phyloP scores from a whole-genome alignment of 2,797 vertebrate genomes.

The Sarcophilus harrisii region DNA sequence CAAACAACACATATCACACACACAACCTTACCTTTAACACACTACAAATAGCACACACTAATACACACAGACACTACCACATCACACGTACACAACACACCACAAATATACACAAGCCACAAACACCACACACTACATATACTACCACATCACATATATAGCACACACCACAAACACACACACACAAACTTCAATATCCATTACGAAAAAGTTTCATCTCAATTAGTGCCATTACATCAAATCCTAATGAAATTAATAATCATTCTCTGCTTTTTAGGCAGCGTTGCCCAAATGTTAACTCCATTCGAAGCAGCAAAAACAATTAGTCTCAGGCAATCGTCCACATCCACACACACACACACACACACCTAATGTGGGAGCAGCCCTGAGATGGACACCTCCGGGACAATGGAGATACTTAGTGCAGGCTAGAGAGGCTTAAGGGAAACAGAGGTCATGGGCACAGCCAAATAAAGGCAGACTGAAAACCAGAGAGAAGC shows the following conservation, averaged over 20 bases:
- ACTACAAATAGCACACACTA: too few relatives aligned
- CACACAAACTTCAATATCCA: neutral
- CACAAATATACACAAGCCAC: too few relatives aligned
- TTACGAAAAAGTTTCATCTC: slow-evolving; percentile 50
- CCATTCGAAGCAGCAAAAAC: slow-evolving; percentile 46
- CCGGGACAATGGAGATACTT: neutral
- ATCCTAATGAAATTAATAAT: slow-evolving; percentile 54
- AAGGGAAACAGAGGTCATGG: neutral
- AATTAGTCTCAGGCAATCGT: slow-evolving; percentile 41
- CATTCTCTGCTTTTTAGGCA: slow-evolving; percentile 51
- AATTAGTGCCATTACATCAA: slow-evolving; percentile 60
- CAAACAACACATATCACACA: neutral
- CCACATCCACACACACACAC: neutral
- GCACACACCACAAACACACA: neutral
- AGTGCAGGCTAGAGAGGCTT: neutral
- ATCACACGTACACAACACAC: neutral
- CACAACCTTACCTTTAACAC: too few relatives aligned
- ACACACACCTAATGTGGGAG: neutral
- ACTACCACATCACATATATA: neutral
- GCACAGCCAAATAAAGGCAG: neutral
- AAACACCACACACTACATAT: neutral
- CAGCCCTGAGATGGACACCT: neutral
- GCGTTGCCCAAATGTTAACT: slow-evolving; percentile 33
- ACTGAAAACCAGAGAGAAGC: neutral
- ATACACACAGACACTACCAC: neutral